phyloP scores from a whole-genome alignment of 2,888 invertebrate genomes.

The Drosophila flavopinicola region DNA sequence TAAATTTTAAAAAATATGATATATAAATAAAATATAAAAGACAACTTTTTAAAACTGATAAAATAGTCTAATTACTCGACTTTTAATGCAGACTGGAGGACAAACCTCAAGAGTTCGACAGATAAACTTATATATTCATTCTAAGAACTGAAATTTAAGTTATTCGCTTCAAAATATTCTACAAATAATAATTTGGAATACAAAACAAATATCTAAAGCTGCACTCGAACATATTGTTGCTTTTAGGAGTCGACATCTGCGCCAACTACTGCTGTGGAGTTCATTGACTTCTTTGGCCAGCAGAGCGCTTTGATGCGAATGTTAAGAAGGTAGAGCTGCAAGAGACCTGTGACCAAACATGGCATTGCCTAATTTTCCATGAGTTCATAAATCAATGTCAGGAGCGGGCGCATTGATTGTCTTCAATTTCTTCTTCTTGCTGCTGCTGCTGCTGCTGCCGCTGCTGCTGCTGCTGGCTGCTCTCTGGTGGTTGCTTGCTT shows the following conservation, averaged over 20 bases:
- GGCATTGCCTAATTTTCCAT: conserved; percentile 82
- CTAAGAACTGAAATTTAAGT: too few species aligned
- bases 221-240: neutral
- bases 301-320: conserved; percentile 20
- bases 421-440: conserved; percentile 67
- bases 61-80: too few species aligned
- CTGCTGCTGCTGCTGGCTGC: conserved; percentile 15
- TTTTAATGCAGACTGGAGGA: too few species aligned
- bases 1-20: neutral
- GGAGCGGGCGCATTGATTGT: conserved; percentile 78
- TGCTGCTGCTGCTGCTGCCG: conserved; percentile 3
- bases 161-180: too few species aligned
- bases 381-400: conserved; percentile 83
- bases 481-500: conserved; percentile 19
- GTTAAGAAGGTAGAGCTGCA: conserved; percentile 34
- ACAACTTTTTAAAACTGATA: too few species aligned
- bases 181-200: neutral
- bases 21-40: too few species aligned
- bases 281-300: conserved; percentile 40
- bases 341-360: conserved; percentile 73
- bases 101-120: too few species aligned
- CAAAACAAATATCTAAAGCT: conserved; percentile 3
- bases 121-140: too few species aligned
- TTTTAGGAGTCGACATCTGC: conserved; percentile 32
- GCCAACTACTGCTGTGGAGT: conserved; percentile 15